Evolutionary conservation across 2,797 vertebrate genomes (phyloP).

Genomic region (Babyrousa celebensis): DNA sequence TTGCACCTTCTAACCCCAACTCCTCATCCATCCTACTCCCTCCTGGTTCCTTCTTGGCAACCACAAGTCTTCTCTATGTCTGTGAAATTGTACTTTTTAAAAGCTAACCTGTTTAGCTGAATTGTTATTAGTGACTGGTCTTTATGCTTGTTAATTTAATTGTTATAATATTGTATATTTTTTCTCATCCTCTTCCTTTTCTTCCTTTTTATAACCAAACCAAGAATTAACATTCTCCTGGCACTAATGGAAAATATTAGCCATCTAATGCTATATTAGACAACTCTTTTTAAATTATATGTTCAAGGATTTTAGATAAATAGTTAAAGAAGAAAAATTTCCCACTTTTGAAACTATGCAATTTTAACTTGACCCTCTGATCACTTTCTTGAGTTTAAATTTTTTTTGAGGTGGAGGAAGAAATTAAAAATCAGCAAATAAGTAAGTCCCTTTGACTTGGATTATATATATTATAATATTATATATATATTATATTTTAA

Average conservation of each 20-base stretch:
- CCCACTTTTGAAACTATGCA: not conserved
- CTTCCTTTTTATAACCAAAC: not conserved
- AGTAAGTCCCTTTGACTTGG: not conserved
- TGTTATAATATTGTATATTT: not conserved
- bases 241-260: not conserved
- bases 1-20: no score
- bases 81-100: not conserved
- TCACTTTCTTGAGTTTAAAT: conserved; percentile 30
- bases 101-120: not conserved
- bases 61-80: no score
- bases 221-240: conserved; percentile 34
- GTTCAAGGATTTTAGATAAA: conserved; percentile 50
- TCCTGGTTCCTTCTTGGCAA: no score
- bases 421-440: conserved; percentile 49
- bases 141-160: conserved; percentile 30
- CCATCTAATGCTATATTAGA: not conserved
- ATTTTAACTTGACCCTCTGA: conserved; percentile 13
- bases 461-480: no score
- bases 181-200: not conserved
- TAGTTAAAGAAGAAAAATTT: conserved; percentile 18
- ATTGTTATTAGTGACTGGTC: not conserved
- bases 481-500: conserved; percentile 18
- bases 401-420: not conserved
- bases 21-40: no score
- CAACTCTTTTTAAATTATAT: not conserved